Conservation (phyloP, 1,140 invertebrate genomes). For the Helicoverpa zea region DNA sequence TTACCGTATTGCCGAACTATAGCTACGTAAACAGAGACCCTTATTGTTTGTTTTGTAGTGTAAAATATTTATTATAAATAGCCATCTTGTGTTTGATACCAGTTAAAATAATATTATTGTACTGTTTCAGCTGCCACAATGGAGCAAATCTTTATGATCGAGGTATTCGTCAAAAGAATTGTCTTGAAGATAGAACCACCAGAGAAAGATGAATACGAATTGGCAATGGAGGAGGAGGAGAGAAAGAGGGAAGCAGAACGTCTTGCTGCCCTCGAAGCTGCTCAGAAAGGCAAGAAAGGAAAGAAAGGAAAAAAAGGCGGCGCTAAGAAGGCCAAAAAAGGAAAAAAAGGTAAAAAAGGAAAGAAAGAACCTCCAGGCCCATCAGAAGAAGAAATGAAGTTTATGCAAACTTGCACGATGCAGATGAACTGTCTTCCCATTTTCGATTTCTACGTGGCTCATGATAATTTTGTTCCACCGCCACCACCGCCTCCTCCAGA, state of each 20-base stretch:
- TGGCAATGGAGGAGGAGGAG: constrained; percentile 74
- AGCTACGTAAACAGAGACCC: too few species aligned
- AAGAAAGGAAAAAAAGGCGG: constrained; percentile 28
- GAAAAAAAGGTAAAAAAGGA: constrained; percentile 69
- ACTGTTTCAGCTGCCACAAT: constrained; percentile 57
- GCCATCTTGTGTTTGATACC: too few species aligned
- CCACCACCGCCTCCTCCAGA: constrained; percentile 73
- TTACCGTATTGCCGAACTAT: not conserved
- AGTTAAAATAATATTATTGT: not conserved
- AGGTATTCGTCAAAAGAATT: constrained; percentile 81
- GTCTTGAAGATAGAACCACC: constrained; percentile 81
- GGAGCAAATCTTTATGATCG: constrained; percentile 84
- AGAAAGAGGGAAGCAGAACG: constrained; percentile 74
- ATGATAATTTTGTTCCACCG: constrained; percentile 81
- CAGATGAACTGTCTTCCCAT: constrained; percentile 81
- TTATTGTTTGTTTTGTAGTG: too few species aligned
- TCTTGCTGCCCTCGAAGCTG: constrained; percentile 74
- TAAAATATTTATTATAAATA: too few species aligned
- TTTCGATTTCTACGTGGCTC: constrained; percentile 82
- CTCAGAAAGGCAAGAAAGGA: constrained; percentile 67
- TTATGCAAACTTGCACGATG: constrained; percentile 80
- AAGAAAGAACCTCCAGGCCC: constrained; percentile 79
- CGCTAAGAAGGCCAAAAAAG: constrained; percentile 55
- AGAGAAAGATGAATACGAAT: constrained; percentile 80
- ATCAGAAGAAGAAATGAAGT: constrained; percentile 84